These are phyloP conservation scores for Tribolium freemani DNA, from an alignment of 2,888 invertebrate species.

Conservation along the genomic window DNA sequence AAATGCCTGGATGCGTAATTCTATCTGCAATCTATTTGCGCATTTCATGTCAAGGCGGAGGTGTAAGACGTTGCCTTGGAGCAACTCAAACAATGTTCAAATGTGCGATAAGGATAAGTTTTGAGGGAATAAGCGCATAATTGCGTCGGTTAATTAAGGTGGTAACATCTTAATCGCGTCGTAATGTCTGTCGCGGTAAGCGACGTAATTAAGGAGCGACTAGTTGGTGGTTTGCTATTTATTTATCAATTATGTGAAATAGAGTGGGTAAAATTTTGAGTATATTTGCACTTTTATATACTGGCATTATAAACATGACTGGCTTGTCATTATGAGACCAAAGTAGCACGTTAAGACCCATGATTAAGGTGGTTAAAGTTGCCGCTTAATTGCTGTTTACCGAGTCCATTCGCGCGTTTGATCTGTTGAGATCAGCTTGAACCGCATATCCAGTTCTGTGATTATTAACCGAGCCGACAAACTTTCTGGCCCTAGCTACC, in stretches of 20 bases:
- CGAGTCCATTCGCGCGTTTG: constrained; percentile 68
- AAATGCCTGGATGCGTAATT: constrained; percentile 14
- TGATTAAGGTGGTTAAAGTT: constrained; percentile 68
- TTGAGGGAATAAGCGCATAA: constrained; percentile 1
- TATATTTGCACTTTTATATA: constrained; percentile 51
- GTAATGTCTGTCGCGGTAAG: constrained; percentile 18
- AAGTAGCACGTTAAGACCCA: constrained; percentile 68
- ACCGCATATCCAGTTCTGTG: constrained; percentile 66
- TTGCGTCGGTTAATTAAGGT: constrained; percentile 20
- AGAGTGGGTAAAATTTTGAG: constrained; percentile 43
- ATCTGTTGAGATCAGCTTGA: constrained; percentile 65
- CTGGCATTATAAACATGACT: constrained; percentile 63
- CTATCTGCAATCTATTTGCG: constrained; percentile 28
- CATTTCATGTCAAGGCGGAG: constrained; percentile 13
- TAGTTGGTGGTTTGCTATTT: constrained; percentile 28
- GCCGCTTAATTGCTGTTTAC: constrained; percentile 69
- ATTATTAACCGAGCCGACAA: constrained; percentile 66
- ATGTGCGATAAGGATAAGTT: neutral
- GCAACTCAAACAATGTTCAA: neutral
- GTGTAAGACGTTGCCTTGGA: constrained; percentile 19
- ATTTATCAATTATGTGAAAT: constrained; percentile 43
- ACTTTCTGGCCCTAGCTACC: constrained; percentile 66
- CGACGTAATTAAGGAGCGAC: constrained; percentile 14
- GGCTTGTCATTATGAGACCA: constrained; percentile 67
- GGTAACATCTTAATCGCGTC: constrained; percentile 15